Evolutionary conservation across 2,797 vertebrate species (phyloP).

Genomic region (Erithacus rubecula): DNA sequence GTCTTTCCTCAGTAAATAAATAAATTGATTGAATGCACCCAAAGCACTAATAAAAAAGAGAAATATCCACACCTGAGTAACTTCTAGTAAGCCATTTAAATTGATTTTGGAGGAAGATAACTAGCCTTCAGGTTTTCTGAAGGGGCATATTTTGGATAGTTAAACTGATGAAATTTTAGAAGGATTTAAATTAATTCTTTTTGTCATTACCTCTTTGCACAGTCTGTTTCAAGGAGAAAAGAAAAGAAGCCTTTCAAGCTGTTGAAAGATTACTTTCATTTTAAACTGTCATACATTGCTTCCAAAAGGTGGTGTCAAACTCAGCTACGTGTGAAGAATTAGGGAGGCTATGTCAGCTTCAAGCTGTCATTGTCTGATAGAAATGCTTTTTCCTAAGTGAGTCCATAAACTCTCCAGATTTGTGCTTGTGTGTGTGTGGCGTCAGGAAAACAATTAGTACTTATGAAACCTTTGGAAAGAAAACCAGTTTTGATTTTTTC

Average conservation of each 20-base stretch:
- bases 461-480: background rate
- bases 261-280: constrained; percentile 58
- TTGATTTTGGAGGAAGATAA: background rate
- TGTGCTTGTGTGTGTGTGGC: background rate
- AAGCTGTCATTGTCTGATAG: background rate
- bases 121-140: background rate
- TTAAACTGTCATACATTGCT: background rate
- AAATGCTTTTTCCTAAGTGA: background rate
- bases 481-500: background rate
- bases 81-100: background rate
- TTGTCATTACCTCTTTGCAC: background rate
- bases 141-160: background rate
- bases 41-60: background rate
- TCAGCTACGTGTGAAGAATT: background rate
- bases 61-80: background rate
- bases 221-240: background rate
- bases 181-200: constrained; percentile 32
- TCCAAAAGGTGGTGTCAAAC: background rate
- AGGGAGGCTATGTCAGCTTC: background rate
- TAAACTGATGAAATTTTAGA: background rate
- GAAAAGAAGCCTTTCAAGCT: background rate
- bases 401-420: background rate
- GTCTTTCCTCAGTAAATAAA: background rate
- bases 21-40: background rate
- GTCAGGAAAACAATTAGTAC: background rate